These are phyloP conservation scores for Syncerus caffer DNA, from an alignment of 2,797 vertebrate genomes.

Conservation along the genomic window DNA sequence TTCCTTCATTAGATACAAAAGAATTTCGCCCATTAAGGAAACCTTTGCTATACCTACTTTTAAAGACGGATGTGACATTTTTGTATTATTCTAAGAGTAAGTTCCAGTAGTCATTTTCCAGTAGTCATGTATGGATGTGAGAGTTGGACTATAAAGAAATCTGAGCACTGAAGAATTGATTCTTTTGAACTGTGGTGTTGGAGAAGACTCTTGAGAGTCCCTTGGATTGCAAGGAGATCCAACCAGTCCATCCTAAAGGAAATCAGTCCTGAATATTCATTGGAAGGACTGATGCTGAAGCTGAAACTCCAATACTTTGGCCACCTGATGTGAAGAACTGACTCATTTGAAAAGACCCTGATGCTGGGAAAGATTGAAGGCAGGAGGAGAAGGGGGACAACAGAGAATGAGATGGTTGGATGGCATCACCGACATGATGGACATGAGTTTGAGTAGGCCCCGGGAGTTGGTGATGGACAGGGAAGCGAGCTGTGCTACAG, in stretches of 20 bases:
- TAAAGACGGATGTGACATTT: background rate
- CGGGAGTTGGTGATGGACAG: background rate
- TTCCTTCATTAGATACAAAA: background rate
- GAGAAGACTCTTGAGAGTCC: background rate
- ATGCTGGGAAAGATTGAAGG: background rate
- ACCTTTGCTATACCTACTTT: background rate
- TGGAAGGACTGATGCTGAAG: background rate
- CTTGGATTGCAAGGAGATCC: background rate
- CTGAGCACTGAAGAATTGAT: background rate
- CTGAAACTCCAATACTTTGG: rapidly evolving
- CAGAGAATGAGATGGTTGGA: background rate
- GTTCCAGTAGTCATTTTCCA: background rate
- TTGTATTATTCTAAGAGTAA: background rate
- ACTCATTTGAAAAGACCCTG: background rate
- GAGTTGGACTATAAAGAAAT: background rate
- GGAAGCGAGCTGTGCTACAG: background rate
- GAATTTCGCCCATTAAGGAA: background rate
- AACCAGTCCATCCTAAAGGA: background rate
- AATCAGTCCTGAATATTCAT: background rate
- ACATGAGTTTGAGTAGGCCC: background rate
- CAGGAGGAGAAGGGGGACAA: background rate
- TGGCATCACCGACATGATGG: background rate
- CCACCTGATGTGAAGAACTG: background rate
- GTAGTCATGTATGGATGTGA: background rate
- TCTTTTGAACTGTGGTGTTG: background rate